These are phyloP conservation scores for Rhynchotus rufescens DNA, from an alignment of 2,797 vertebrate species.

Conservation along the genomic window DNA sequence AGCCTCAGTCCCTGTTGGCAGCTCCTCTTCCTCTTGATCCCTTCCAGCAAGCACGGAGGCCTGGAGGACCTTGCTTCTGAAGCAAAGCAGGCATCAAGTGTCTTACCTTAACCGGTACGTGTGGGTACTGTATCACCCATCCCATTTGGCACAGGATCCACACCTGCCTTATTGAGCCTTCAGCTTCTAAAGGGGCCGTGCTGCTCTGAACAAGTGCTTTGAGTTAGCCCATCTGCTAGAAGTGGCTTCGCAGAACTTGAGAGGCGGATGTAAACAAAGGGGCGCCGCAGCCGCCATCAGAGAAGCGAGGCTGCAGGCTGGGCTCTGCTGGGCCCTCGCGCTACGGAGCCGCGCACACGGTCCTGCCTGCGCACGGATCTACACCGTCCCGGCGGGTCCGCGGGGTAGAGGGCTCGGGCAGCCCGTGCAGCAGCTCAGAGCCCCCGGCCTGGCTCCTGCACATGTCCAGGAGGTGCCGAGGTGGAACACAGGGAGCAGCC, in stretches of 20 bases:
- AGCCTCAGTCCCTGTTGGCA: not conserved
- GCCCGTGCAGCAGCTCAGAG: not conserved
- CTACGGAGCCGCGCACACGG: not conserved
- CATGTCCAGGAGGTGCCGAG: not conserved
- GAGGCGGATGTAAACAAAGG: not conserved
- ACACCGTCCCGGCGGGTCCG: not conserved
- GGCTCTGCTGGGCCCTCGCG: slow-evolving; percentile 7
- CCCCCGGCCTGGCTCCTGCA: no score
- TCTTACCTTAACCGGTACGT: not conserved
- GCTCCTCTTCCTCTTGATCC: not conserved
- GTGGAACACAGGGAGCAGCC: no score
- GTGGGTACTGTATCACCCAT: not conserved
- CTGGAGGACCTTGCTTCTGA: rapidly evolving
- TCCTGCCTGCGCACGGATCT: not conserved
- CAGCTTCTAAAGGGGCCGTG: not conserved
- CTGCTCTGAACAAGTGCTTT: not conserved
- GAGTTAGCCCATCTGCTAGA: not conserved
- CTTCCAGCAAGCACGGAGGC: not conserved
- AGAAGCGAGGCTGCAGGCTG: slow-evolving; percentile 22
- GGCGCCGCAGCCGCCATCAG: not conserved
- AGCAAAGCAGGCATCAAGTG: not conserved
- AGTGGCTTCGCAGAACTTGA: not conserved
- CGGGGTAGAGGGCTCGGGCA: not conserved
- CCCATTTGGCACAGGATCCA: not conserved
- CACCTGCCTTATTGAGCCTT: not conserved